A percentile compares a stretch with the other conserved stretches of the same genome.
phyloP scores from a whole-genome alignment of 2,888 invertebrate species.

The Drosophila crucigera region DNA sequence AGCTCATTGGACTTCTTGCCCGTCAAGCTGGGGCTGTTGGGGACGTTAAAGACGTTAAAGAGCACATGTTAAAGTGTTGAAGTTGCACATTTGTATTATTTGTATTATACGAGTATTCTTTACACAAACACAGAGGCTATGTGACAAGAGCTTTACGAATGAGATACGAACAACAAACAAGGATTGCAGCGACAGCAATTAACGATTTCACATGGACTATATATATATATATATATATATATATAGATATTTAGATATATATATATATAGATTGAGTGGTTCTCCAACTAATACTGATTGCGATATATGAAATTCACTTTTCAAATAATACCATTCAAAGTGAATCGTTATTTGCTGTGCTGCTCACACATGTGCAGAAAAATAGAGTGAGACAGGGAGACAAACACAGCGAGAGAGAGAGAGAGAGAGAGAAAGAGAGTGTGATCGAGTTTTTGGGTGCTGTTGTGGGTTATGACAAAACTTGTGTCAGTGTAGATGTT shows the following conservation, averaged over 20 bases:
- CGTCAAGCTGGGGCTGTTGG: conserved; percentile 91
- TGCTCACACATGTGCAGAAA: conserved; percentile 13
- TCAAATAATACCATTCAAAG: not conserved
- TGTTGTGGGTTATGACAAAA: conserved; percentile 16
- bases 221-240: not conserved
- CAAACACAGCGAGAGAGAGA: not conserved
- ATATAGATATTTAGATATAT: not conserved
- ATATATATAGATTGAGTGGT: not conserved
- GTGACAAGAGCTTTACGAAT: conserved; percentile 8
- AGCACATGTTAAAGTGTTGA: not conserved
- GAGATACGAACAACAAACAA: conserved; percentile 13
- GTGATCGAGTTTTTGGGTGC: conserved; percentile 12
- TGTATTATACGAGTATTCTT: no score
- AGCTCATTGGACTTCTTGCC: conserved; percentile 95
- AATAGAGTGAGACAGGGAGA: conserved; percentile 5
- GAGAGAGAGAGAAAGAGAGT: not conserved
- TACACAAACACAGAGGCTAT: conserved; percentile 3
- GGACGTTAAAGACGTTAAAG: not conserved
- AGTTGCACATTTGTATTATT: not conserved
- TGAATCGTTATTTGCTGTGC: conserved; percentile 15
- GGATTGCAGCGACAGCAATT: conserved; percentile 8
- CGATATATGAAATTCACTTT: not conserved
- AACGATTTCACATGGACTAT: not conserved
- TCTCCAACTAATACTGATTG: not conserved
- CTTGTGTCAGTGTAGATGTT: conserved; percentile 11